These are phyloP conservation scores for Anastrepha obliqua DNA, from an alignment of 1,140 invertebrate species.

Conservation along the genomic window DNA sequence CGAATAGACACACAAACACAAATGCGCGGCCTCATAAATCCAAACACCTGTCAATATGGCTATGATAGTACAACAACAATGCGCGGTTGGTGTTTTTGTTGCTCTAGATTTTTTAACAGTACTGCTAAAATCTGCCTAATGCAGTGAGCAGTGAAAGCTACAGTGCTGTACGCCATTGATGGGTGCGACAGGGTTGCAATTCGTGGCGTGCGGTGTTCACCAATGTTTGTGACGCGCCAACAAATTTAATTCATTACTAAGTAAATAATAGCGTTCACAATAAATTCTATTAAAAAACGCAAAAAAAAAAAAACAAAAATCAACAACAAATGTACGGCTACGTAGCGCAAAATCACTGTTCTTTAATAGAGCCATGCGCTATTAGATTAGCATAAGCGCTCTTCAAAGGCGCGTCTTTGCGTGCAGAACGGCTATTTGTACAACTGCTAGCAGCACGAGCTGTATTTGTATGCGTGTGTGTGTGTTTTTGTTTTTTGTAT, in stretches of 20 bases:
- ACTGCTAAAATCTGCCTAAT: too few relatives aligned
- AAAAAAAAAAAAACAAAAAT: neutral
- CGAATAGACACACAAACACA: neutral
- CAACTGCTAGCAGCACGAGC: neutral
- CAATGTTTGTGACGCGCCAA: neutral
- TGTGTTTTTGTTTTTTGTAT: neutral
- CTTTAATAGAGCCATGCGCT: neutral
- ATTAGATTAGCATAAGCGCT: neutral
- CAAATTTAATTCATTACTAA: constrained; percentile 2
- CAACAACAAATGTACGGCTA: neutral
- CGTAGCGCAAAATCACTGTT: neutral
- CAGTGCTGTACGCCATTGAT: neutral
- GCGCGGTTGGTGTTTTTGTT: neutral
- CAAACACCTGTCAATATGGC: neutral
- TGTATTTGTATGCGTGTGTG: neutral
- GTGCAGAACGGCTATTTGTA: neutral
- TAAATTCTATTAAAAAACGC: neutral
- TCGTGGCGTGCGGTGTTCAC: neutral
- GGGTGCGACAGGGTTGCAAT: too few relatives aligned
- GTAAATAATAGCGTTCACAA: neutral
- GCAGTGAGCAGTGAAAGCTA: too few relatives aligned
- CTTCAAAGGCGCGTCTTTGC: neutral
- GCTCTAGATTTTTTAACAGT: too few relatives aligned
- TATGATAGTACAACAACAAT: neutral
- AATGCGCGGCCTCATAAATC: neutral